phyloP scores from a whole-genome alignment of 2,113 vertebrate genomes.

The Xiphias gladius region DNA sequence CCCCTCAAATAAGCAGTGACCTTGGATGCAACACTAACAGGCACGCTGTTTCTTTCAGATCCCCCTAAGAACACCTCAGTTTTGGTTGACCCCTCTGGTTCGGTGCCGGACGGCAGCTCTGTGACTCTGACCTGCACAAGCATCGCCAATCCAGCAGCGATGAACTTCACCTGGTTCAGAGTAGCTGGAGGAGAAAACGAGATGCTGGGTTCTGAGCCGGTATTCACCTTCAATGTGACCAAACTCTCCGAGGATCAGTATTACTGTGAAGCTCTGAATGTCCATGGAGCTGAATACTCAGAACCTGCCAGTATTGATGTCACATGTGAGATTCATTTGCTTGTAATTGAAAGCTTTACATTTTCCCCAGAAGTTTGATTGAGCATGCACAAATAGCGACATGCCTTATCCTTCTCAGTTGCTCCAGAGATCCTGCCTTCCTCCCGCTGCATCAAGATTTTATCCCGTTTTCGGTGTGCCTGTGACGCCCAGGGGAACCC shows the following conservation, averaged over 20 bases:
- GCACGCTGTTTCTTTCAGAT: constrained; percentile 52
- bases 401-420: constrained; percentile 52
- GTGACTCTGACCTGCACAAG: constrained; percentile 77
- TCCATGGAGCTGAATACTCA: constrained; percentile 61
- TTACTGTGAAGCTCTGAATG: constrained; percentile 70
- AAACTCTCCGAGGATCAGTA: constrained; percentile 70
- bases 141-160: constrained; percentile 69
- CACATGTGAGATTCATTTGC: constrained; percentile 62
- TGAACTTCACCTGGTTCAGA: constrained; percentile 80
- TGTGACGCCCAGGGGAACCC: constrained; percentile 82
- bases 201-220: constrained; percentile 42
- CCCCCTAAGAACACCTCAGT: constrained; percentile 75
- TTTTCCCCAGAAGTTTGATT: not conserved
- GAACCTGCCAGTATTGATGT: constrained; percentile 46
- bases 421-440: constrained; percentile 72
- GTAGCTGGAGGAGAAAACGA: constrained; percentile 46
- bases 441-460: constrained; percentile 63
- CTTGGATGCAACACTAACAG: not conserved
- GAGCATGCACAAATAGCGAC: not conserved
- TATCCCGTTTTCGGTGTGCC: constrained; percentile 56
- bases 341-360: not conserved
- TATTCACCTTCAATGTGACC: constrained; percentile 67
- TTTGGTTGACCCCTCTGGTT: constrained; percentile 53
- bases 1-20: not conserved
- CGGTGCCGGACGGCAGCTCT: constrained; percentile 63